A percentile compares a stretch with the other conserved stretches of the same genome.
These are phyloP conservation scores for Pelvicachromis taeniatus DNA, from an alignment of 2,113 vertebrate species.

Conservation along the genomic window DNA sequence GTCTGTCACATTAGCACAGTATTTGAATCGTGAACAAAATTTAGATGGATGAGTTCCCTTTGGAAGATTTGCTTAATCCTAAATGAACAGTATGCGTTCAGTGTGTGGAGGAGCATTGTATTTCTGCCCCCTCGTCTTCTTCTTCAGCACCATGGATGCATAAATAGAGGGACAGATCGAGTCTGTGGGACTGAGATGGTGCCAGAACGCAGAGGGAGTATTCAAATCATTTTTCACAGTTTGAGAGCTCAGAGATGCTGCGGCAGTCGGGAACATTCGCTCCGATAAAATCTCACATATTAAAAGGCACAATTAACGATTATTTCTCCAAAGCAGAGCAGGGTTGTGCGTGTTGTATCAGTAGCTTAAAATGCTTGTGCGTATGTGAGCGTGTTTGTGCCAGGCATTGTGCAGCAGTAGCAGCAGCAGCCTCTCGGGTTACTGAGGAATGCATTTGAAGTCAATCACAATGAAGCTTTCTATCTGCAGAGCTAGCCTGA, in stretches of 20 bases:
- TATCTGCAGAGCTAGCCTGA: constrained; percentile 33
- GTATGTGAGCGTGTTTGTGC: background rate
- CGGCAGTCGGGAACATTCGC: constrained; percentile 20
- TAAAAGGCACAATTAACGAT: constrained; percentile 49
- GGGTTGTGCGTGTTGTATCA: background rate
- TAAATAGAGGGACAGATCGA: constrained; percentile 33
- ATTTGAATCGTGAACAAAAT: background rate
- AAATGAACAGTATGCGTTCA: background rate
- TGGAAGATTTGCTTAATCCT: background rate
- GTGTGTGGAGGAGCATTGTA: background rate
- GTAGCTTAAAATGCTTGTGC: background rate
- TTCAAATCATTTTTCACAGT: constrained; percentile 58
- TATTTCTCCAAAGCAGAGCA: constrained; percentile 28
- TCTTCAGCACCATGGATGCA: constrained; percentile 9
- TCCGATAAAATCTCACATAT: constrained; percentile 45
- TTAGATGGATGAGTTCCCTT: background rate
- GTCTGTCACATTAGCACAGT: background rate
- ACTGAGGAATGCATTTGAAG: constrained; percentile 65
- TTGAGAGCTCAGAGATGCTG: constrained; percentile 32
- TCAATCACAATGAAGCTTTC: constrained; percentile 53
- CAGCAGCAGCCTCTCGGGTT: constrained; percentile 42
- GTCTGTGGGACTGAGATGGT: constrained; percentile 47
- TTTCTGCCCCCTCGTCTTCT: background rate
- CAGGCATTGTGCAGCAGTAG: constrained; percentile 21
- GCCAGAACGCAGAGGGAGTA: constrained; percentile 44